phyloP scores from a whole-genome alignment of 2,797 vertebrate species.

The Hapalemur alaotrensis region DNA sequence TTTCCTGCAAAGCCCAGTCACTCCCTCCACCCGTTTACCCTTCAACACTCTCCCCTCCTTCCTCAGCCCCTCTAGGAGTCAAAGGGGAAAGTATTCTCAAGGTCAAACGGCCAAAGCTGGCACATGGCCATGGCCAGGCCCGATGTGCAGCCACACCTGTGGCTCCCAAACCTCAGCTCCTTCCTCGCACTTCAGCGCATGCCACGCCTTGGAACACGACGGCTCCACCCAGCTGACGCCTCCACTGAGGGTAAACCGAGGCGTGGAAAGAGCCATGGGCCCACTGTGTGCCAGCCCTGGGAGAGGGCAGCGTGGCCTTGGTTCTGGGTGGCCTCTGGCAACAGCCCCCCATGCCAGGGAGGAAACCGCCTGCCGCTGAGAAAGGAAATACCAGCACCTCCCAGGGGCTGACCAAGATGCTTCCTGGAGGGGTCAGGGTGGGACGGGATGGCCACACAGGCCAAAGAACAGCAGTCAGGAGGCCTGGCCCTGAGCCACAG shows the following conservation, averaged over 20 bases:
- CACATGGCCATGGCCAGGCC: rapidly evolving
- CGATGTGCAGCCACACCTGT: background rate
- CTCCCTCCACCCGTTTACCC: background rate
- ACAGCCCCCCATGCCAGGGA: background rate
- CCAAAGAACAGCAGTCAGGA: background rate
- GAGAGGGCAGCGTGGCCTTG: background rate
- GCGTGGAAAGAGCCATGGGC: background rate
- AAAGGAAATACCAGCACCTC: background rate
- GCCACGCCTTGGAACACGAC: background rate
- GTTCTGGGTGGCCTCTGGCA: background rate
- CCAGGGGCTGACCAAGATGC: background rate
- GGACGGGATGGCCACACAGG: background rate
- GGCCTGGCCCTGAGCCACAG: background rate
- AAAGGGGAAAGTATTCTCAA: background rate
- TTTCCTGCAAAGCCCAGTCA: background rate
- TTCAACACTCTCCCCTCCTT: background rate
- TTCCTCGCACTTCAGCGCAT: background rate
- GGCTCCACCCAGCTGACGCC: background rate
- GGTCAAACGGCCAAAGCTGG: background rate
- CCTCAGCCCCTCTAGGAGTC: background rate
- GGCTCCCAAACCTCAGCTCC: background rate
- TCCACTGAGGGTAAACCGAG: background rate
- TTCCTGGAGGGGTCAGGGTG: background rate
- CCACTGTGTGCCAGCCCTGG: background rate
- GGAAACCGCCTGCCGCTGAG: background rate